Evolutionary conservation across 1,140 invertebrate genomes (phyloP).

Genomic region (Cotesia typhae): DNA sequence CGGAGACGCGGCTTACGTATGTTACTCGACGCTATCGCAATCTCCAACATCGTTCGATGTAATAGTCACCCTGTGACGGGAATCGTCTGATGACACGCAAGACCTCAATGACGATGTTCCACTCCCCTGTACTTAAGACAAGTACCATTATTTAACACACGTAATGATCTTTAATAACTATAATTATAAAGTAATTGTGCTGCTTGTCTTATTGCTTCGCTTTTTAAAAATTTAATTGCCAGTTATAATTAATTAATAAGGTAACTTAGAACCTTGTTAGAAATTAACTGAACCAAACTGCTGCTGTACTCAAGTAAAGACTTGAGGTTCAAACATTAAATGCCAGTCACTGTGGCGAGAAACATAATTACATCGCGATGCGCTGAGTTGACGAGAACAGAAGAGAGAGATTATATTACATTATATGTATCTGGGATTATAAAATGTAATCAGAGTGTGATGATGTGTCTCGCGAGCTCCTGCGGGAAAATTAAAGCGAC

Average conservation of each 20-base stretch:
- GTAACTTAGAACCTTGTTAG: no score
- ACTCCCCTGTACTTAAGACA: neutral
- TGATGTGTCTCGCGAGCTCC: neutral
- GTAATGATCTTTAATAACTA: neutral
- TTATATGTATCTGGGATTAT: neutral
- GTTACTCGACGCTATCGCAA: conserved; percentile 59
- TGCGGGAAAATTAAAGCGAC: conserved; percentile 2
- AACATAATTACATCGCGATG: conserved; percentile 7
- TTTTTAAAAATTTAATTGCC: no score
- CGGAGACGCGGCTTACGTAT: conserved; percentile 49
- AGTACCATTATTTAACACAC: conserved; percentile 9
- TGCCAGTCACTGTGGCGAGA: no score
- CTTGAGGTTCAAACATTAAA: no score
- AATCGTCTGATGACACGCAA: conserved; percentile 62
- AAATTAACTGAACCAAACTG: no score
- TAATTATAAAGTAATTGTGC: no score
- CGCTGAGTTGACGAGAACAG: conserved; percentile 43
- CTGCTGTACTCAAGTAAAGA: no score
- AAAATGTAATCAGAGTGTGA: conserved; percentile 19
- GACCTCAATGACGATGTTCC: conserved; percentile 40
- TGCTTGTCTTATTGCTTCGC: no score
- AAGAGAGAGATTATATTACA: conserved; percentile 3
- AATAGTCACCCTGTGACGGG: conserved; percentile 64
- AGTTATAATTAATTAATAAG: no score
- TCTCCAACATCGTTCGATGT: conserved; percentile 60